Conservation (phyloP, 2,797 vertebrate species). For the Carduelis carduelis region DNA sequence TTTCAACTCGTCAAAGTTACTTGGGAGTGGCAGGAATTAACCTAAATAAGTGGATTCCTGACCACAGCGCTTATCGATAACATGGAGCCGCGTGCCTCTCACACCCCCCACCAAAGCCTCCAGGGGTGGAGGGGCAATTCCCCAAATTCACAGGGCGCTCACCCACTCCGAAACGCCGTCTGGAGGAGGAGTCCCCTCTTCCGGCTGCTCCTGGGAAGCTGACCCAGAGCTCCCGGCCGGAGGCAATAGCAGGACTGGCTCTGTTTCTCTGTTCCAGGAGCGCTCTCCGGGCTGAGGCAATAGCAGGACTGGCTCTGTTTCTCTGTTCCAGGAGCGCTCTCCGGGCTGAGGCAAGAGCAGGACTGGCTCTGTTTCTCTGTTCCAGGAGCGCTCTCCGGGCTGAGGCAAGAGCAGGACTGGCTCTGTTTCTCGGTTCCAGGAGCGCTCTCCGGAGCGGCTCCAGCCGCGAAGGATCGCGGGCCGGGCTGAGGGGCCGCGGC, state of each 20-base stretch:
- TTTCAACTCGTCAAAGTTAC: background rate
- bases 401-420: background rate
- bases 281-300: no score
- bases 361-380: accelerated
- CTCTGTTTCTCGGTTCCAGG: background rate
- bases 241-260: background rate
- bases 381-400: no score
- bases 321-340: no score
- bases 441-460: background rate
- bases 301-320: no score
- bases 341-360: no score
- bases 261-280: no score
- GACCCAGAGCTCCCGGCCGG: background rate
- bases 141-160: background rate
- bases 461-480: background rate
- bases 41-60: background rate
- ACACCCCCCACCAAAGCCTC: accelerated
- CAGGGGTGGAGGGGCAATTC: accelerated
- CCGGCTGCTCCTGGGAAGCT: background rate
- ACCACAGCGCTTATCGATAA: background rate
- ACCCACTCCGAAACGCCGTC: background rate
- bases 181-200: background rate
- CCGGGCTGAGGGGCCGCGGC: background rate
- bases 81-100: background rate
- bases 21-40: background rate